phyloP scores from a whole-genome alignment of 2,113 vertebrate genomes.

The Brachypodius melanocephalos region DNA sequence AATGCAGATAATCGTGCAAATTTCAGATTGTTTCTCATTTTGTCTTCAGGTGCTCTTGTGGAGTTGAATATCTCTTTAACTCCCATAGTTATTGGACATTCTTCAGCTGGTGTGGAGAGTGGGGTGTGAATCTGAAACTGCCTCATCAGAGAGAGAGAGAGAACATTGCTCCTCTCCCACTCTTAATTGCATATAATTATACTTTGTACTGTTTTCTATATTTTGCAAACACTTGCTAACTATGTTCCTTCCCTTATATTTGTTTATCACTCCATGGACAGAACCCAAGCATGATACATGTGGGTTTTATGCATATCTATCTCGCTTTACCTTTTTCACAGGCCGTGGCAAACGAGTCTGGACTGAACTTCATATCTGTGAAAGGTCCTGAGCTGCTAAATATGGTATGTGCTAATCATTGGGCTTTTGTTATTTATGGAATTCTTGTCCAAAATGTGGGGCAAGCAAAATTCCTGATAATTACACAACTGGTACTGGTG shows the following conservation, averaged over 20 bases:
- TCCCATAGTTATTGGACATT: background rate
- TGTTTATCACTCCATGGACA: background rate
- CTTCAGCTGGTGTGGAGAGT: background rate
- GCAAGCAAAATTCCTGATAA: background rate
- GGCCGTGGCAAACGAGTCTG: slow-evolving; percentile 97
- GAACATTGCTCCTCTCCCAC: background rate
- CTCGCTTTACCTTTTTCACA: slow-evolving; percentile 61
- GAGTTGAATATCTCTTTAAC: background rate
- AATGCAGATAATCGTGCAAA: background rate
- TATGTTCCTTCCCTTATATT: background rate
- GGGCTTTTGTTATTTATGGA: background rate
- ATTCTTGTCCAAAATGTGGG: background rate
- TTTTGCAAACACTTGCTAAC: background rate
- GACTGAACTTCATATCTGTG: slow-evolving; percentile 97
- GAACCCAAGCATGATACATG: background rate
- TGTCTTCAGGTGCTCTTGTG: background rate
- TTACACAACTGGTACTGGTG: background rate
- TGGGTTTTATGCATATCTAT: background rate
- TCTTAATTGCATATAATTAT: background rate
- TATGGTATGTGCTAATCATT: slow-evolving; percentile 82
- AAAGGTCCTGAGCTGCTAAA: slow-evolving; percentile 96
- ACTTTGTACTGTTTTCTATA: background rate
- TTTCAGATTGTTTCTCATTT: background rate
- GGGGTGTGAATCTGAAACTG: background rate
- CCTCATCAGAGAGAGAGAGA: background rate